Base-by-base conservation (phyloP, 1,140 invertebrate genomes). In the Grapholita molesta region DNA sequence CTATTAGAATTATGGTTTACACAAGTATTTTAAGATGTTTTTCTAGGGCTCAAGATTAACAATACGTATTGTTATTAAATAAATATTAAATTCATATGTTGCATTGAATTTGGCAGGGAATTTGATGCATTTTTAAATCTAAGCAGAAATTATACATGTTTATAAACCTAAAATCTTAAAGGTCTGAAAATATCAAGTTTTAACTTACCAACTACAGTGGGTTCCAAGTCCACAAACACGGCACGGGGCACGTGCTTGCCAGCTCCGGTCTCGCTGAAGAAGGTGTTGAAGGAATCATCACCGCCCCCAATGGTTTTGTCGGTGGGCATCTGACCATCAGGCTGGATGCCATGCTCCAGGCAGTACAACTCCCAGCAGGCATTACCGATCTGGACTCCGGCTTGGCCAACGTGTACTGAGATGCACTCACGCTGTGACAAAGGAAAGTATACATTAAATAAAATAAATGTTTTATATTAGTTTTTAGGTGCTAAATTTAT, bases 251-350 rank as follows among this genome's bases (percentile, higher is more conserved):
- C 96, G 85, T 97, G 96, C 83, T 98, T 98, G 77, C 96, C 97
- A 42, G 96, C 94, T 24, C 96, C 96, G 69, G 97, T 98, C 89
- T 98, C 97, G 77, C 95, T 96, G 94, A 98, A 98, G 93, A 98
- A 98, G 57, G 97, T 97, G 90, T 97, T 97, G 92, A 97, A 97
- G 23, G 96, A 97, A 87, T 97, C 96, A 80, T 97, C 96, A 52
- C 95, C 95, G 30, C 94, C 94, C 3, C 94, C 94, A 70, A 95
- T 92, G 69, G 93, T 93, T 86, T 93, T 93, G 86, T 94, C 94
- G 53, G 93, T 93, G 55, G 94, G 94, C 95, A 95, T 95, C 89
- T 94, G 93, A 66, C 94, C 94, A 83, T 95, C 94, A 71, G 94
- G 94, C 85, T 95, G 94, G 87, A 98, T 97, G 69, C 97, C 97